Evolutionary conservation across 2,797 vertebrate species (phyloP), one percentile per base, ranked within the genome.

Genomic region (Mormyrops boulengeri): DNA sequence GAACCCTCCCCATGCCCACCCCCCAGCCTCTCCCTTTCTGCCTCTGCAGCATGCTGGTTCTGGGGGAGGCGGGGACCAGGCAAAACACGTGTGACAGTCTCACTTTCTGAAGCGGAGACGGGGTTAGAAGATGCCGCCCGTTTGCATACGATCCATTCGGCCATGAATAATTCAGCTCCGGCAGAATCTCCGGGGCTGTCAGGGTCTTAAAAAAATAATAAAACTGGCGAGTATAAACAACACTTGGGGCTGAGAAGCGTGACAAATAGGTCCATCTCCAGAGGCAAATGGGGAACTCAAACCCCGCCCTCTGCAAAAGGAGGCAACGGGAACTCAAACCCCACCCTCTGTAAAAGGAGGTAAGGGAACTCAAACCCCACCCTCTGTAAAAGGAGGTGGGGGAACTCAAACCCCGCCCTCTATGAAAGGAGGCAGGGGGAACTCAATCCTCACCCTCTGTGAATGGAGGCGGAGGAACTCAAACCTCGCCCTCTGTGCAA

Each of bases 161-260:
- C 89, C 90, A 95, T 95, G 94, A 95, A 96, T 95, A 94, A 95
- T 95, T 96, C 94, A 94, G 60, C 92, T 94, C 92, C 8, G 85
- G 57, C 73, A 92, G 92, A 94, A 93, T 94, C 92, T 94, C 85
- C 14, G 91, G 88, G 94, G 88, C 92, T 94, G 94, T 95, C 93
- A 92, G 93, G 26, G 26, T 69, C 14, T 94, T 41, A 17, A 93
- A 95, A 90, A 88, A 89, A 85, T 85, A 22, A 50, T 49, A 62
- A 66, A 80, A 41, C 62, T 80, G 69, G 26, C 49, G n/a, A 66
- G 60, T 55, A 69, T 69, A 69, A 69, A 69, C 55, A n/a, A 60
- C 47, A 41, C 80, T 47, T 47, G 41, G 34, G n/a, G 49, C 73
- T 88, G 77, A 88, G 85, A 91, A 30, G 84, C 55, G 30, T 90